Conservation (phyloP, 2,797 vertebrate species). For the Sebastes vulpes region DNA sequence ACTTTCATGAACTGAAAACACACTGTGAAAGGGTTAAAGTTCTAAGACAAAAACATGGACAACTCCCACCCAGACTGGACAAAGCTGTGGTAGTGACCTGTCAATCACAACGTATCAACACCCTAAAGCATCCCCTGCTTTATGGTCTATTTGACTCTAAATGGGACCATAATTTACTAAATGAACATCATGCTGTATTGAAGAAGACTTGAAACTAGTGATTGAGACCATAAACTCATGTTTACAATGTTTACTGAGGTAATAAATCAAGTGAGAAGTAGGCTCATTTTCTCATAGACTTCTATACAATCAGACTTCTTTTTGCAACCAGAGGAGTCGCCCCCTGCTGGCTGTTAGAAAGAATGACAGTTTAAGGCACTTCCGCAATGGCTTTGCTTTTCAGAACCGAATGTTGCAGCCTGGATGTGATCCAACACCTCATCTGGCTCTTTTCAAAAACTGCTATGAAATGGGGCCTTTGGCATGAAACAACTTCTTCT, state of each 20-base stretch:
- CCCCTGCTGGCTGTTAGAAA: too few species aligned
- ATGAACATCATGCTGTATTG: neutral
- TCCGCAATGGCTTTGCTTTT: too few species aligned
- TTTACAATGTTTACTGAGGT: too few species aligned
- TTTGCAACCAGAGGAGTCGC: too few species aligned
- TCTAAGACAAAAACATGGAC: neutral
- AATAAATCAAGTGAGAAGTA: too few species aligned
- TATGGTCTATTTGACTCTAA: neutral
- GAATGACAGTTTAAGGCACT: too few species aligned
- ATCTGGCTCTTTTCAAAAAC: neutral
- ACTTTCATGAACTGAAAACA: neutral
- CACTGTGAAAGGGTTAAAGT: too few species aligned
- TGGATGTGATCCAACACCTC: neutral
- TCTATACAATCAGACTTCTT: too few species aligned
- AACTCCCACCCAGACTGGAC: neutral
- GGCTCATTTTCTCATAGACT: too few species aligned
- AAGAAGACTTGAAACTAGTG: too few species aligned
- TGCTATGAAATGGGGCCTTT: neutral
- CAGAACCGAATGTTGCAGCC: too few species aligned
- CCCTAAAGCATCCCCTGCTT: neutral
- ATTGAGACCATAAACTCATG: too few species aligned
- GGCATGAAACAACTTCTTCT: neutral
- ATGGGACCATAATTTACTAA: neutral
- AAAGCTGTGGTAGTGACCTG: neutral
- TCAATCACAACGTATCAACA: neutral